A percentile compares a stretch with the other conserved stretches of the same genome.
phyloP scores from a whole-genome alignment of 2,888 invertebrate species.

The Bugulina stolonifera region DNA sequence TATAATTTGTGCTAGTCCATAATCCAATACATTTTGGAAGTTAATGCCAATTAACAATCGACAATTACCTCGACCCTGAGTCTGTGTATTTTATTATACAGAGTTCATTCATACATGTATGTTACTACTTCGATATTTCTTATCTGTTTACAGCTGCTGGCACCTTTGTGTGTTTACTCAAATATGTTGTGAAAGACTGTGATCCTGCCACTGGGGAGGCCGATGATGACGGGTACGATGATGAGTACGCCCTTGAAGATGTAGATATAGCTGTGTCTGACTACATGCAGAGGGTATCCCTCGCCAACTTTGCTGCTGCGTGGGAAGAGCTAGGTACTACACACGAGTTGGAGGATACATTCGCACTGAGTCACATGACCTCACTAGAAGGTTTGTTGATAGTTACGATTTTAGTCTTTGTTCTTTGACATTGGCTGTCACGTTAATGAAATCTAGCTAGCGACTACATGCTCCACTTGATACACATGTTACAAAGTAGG shows the following conservation, averaged over 20 bases:
- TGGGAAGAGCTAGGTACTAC: slow-evolving; percentile 68
- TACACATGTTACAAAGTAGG: no score
- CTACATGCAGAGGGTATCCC: slow-evolving; percentile 73
- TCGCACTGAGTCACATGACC: slow-evolving; percentile 72
- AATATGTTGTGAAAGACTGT: slow-evolving; percentile 91
- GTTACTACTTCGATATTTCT: no score
- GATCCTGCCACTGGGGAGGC: slow-evolving; percentile 89
- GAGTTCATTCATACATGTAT: no score
- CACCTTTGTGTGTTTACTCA: slow-evolving; percentile 81
- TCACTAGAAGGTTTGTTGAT: slow-evolving; percentile 62
- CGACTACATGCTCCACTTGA: no score
- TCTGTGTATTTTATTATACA: no score
- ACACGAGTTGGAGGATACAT: slow-evolving; percentile 83
- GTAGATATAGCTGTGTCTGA: slow-evolving; percentile 77
- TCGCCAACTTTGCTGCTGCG: slow-evolving; percentile 70
- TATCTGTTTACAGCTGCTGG: slow-evolving; percentile 58
- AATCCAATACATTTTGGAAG: no score
- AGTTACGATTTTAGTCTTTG: no score
- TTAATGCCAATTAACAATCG: no score
- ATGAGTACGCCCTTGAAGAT: slow-evolving; percentile 90
- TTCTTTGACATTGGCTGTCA: no score
- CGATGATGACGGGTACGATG: slow-evolving; percentile 91
- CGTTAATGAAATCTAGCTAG: no score
- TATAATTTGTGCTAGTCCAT: no score
- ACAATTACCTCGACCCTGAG: no score